A percentile compares a stretch with the other conserved stretches of the same genome.
These are phyloP conservation scores for Pardalotus punctatus DNA, from an alignment of 2,113 vertebrate genomes.

Conservation along the genomic window DNA sequence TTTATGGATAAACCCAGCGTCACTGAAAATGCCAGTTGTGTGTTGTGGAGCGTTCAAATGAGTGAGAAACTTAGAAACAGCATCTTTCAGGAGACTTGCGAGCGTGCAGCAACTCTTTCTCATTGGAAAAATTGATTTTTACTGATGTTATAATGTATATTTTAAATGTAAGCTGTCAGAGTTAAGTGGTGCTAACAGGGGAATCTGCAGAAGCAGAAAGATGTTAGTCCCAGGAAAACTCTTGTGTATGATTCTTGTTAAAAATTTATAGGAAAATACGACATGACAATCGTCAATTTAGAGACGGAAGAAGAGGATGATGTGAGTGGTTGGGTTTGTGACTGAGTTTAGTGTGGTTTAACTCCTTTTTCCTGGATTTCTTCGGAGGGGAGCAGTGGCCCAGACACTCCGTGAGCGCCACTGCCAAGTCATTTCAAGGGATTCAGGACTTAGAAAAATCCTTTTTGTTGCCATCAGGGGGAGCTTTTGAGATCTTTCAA, in stretches of 20 bases:
- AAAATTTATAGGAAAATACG: background rate
- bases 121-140: background rate
- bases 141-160: background rate
- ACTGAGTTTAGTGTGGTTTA: background rate
- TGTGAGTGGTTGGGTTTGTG: background rate
- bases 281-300: fast-evolving
- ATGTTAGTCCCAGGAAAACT: background rate
- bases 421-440: constrained; percentile 62
- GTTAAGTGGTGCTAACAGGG: background rate
- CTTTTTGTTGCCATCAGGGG: constrained; percentile 92
- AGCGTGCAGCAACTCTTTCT: background rate
- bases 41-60: background rate
- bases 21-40: background rate
- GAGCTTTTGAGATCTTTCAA: constrained; percentile 86
- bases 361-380: background rate
- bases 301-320: background rate
- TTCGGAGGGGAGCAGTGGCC: background rate
- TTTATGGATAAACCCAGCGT: background rate
- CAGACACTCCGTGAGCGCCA: background rate
- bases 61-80: background rate
- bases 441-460: constrained; percentile 63
- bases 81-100: background rate
- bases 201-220: background rate
- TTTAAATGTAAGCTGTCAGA: background rate
- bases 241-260: background rate